phyloP scores from a whole-genome alignment of 2,888 invertebrate species.

The Aphidoletes aphidimyza region DNA sequence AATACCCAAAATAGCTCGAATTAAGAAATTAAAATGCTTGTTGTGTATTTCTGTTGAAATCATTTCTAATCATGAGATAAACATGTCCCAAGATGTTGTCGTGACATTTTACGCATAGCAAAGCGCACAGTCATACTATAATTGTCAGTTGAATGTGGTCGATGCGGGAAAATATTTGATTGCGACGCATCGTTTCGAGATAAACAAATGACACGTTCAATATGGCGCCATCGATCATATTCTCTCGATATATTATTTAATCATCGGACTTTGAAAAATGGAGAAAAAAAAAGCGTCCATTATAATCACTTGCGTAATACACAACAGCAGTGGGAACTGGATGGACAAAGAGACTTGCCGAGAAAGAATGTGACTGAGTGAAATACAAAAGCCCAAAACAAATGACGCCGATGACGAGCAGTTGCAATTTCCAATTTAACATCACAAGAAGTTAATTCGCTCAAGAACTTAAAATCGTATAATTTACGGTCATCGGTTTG shows the following conservation, averaged over 20 bases:
- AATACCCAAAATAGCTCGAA: not conserved
- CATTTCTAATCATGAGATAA: conserved; percentile 18
- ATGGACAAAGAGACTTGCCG: not conserved
- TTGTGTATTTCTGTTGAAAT: conserved; percentile 35
- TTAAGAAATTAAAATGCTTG: conserved; percentile 42
- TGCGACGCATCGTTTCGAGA: not conserved
- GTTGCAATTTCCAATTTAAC: not conserved
- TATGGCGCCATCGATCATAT: conserved; percentile 32
- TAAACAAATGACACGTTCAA: conserved; percentile 33
- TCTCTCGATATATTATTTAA: conserved; percentile 32
- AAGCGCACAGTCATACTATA: not conserved
- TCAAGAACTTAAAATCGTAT: conserved; percentile 16
- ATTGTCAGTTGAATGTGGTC: not conserved
- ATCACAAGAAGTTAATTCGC: not conserved
- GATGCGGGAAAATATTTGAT: not conserved
- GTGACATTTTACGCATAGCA: not conserved
- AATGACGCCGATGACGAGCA: not conserved
- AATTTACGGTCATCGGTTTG: not conserved
- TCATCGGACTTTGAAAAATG: not conserved
- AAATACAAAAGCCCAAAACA: no score
- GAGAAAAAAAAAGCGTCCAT: not conserved
- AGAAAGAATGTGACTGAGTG: not conserved
- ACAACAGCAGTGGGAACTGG: not conserved
- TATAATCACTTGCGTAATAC: not conserved
- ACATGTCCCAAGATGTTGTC: not conserved